Evolutionary conservation across 1,140 invertebrate species (phyloP).

Genomic region (Drosophila baimaii): DNA sequence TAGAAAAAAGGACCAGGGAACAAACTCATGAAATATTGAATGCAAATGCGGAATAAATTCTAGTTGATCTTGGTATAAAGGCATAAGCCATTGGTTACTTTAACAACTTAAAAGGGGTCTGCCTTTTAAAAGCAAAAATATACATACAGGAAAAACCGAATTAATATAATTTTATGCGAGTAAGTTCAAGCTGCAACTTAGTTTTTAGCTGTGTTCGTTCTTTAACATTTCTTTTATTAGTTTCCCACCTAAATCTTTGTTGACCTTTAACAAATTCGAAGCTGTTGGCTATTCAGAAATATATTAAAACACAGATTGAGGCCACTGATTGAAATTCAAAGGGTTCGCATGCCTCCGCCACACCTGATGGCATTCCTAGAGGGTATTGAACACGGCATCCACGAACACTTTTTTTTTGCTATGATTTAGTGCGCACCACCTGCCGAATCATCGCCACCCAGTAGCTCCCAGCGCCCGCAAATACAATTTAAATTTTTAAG

Average conservation of each 20-base stretch:
- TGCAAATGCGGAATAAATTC: slow-evolving; percentile 16
- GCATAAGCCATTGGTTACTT: neutral
- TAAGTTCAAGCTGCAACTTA: no score
- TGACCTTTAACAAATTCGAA: neutral
- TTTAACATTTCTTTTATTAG: neutral
- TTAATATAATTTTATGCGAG: no score
- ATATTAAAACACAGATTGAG: slow-evolving; percentile 4
- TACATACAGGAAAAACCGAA: no score
- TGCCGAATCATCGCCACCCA: slow-evolving; percentile 47
- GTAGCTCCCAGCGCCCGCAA: slow-evolving; percentile 60
- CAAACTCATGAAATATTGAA: slow-evolving; percentile 34
- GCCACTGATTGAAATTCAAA: slow-evolving; percentile 17
- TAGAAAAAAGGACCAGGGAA: neutral
- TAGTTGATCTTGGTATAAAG: neutral
- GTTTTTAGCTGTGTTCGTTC: no score
- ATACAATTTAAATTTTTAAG: slow-evolving; percentile 84
- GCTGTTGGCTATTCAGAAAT: neutral
- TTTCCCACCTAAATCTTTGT: neutral
- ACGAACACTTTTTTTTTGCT: slow-evolving; percentile 52
- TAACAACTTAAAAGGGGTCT: neutral
- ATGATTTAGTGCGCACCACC: slow-evolving; percentile 77
- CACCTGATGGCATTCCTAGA: slow-evolving; percentile 19
- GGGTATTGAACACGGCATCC: slow-evolving; percentile 34
- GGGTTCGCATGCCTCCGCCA: neutral
- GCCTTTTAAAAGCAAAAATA: neutral